Base-by-base conservation (phyloP, 2,888 invertebrate genomes). In the Lasioglossum marginatum region DNA sequence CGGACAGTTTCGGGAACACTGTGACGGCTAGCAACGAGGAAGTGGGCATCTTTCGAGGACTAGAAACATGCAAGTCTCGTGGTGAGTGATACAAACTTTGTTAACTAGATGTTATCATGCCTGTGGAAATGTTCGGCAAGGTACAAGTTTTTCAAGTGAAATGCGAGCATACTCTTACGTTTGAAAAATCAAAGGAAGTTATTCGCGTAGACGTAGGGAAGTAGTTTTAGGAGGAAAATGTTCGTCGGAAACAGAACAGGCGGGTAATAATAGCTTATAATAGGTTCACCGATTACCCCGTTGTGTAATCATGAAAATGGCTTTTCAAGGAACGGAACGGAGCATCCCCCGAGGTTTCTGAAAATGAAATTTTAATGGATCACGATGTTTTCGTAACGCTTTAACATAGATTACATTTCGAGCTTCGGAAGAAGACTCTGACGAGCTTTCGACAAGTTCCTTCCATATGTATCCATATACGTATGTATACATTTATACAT, bases 241-340 rank as follows among this genome's bases (percentile, higher is more conserved):
- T 31, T 31, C 16, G 31, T 5, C 31, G 5, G 60, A 63, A 63
- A 31, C 27, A 31, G 31, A 63, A 63, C 60, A 31, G 60, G 6
- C 16, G 27, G 27, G 2, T 63, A 63, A 63, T 31, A 31, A 27
- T 16, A 63, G 31, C 60, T 63, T 16, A 27, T 63, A 63, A 63
- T 31, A 63, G 60, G 27, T 31, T 63, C 27, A 31, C 27, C 60
- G 60, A 63, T 63, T 31, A 63, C 60, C 31, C 60, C 60, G 60
- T 63, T n/a, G 31, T 63, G 60, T 63, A 63, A 63, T 63, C 60
- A 63, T 63, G 60, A 63, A 63, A 63, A 63, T 63, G 60, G 60
- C 60, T 63, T 31, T 31, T 63, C 60, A 31, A 63, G 60, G 16
- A 63, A 63, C 27, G 60, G 27, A 16, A 52, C 23, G 8, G 23